Conservation (phyloP, 1,140 invertebrate species). For the Trialeurodes vaporariorum region DNA sequence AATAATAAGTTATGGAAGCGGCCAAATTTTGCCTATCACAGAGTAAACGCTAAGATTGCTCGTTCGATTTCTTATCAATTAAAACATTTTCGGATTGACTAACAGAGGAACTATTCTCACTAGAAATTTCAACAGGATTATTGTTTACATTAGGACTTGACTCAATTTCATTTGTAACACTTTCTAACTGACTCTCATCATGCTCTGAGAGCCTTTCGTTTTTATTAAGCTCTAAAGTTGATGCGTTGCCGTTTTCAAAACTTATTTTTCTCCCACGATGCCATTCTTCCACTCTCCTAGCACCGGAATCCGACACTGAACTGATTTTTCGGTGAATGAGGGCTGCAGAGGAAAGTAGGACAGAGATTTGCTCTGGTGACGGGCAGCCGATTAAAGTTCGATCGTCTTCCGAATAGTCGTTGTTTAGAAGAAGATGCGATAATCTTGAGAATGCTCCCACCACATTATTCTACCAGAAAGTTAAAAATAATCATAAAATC, state of each 20-base stretch:
- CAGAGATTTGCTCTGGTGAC: conserved; percentile 78
- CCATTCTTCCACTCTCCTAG: neutral
- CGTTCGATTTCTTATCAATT: neutral
- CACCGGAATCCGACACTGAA: neutral
- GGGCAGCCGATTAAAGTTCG: conserved; percentile 74
- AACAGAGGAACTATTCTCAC: neutral
- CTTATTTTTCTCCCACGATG: neutral
- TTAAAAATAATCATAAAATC: no score
- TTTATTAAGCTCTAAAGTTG: neutral
- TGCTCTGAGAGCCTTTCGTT: neutral
- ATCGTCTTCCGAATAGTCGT: conserved; percentile 68
- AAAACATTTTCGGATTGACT: neutral
- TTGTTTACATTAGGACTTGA: neutral
- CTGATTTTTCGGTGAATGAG: conserved; percentile 26
- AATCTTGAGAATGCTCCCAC: conserved; percentile 74
- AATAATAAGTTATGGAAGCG: neutral
- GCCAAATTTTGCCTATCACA: neutral
- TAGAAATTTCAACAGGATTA: neutral
- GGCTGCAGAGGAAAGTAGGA: conserved; percentile 66
- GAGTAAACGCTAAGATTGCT: neutral
- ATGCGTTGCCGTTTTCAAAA: neutral
- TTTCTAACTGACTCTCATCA: neutral
- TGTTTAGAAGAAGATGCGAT: conserved; percentile 55
- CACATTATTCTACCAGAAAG: conserved; percentile 67
- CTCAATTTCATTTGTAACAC: no score